phyloP scores from a whole-genome alignment of 1,140 invertebrate species.

The Sinonovacula constricta region DNA sequence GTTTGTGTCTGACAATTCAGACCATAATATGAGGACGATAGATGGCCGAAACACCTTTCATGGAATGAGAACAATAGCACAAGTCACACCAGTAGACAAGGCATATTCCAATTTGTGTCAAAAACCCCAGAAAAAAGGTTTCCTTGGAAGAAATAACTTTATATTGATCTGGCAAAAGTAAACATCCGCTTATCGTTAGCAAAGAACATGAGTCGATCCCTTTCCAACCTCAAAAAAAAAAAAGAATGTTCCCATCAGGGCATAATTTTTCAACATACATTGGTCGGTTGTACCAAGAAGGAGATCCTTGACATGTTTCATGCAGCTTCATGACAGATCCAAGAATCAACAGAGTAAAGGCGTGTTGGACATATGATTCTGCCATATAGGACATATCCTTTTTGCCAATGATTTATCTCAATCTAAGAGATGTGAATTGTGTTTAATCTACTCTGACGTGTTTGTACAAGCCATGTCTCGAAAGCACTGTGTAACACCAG shows the following conservation, averaged over 20 bases:
- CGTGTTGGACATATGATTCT: conserved; percentile 52
- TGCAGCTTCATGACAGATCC: conserved; percentile 20
- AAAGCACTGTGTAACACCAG: conserved; percentile 37
- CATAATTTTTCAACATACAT: not conserved
- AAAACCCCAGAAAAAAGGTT: too few species aligned
- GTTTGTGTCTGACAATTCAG: conserved; percentile 60
- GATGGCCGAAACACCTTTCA: conserved; percentile 63
- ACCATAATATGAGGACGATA: conserved; percentile 57
- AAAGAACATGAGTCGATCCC: conserved; percentile 30
- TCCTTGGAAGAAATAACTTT: too few species aligned
- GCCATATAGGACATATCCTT: conserved; percentile 56
- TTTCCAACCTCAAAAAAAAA: not conserved
- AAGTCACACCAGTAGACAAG: conserved; percentile 55
- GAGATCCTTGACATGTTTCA: not conserved
- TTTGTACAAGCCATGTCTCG: conserved; percentile 46
- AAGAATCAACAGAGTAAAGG: conserved; percentile 7
- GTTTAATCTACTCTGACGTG: conserved; percentile 65
- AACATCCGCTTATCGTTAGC: conserved; percentile 13
- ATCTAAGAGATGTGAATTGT: conserved; percentile 64
- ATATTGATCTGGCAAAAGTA: conserved; percentile 41
- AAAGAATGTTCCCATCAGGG: not conserved
- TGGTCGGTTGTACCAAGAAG: not conserved
- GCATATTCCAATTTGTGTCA: too few species aligned
- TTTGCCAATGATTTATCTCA: conserved; percentile 67
- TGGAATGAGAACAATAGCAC: conserved; percentile 65